Evolutionary conservation across 2,888 invertebrate species (phyloP).

Genomic region (Agonopterix subpropinquella): DNA sequence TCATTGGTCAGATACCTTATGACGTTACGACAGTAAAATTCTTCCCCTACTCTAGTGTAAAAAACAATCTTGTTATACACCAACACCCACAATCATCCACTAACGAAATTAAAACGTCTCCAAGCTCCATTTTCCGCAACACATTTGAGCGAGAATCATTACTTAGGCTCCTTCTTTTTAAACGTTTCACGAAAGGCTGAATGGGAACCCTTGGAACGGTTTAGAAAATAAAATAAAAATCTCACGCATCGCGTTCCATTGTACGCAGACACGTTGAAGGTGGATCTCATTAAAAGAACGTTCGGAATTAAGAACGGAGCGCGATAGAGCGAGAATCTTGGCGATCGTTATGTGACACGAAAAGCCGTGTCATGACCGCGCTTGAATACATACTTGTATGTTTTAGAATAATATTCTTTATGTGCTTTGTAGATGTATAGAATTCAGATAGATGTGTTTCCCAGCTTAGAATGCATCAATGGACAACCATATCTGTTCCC

Average conservation of each 20-base stretch:
- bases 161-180: conserved; percentile 69
- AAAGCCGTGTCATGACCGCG: conserved; percentile 21
- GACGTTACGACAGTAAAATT: no score
- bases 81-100: conserved; percentile 33
- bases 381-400: no score
- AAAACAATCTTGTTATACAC: no score
- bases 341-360: conserved; percentile 66
- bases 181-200: conserved; percentile 48
- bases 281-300: conserved; percentile 69
- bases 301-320: conserved; percentile 62
- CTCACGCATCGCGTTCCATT: conserved; percentile 65
- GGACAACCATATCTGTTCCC: no score
- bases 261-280: conserved; percentile 62
- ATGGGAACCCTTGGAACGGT: conserved; percentile 58
- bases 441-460: no score
- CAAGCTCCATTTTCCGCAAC: conserved; percentile 10
- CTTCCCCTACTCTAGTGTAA: no score
- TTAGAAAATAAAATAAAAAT: conserved; percentile 53
- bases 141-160: conserved; percentile 53
- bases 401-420: no score
- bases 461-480: no score
- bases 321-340: conserved; percentile 67
- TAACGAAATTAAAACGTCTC: conserved; percentile 43
- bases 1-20: no score
- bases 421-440: no score